These are phyloP conservation scores for Chrysomela aeneicollis DNA, from an alignment of 2,888 invertebrate species.

Conservation along the genomic window DNA sequence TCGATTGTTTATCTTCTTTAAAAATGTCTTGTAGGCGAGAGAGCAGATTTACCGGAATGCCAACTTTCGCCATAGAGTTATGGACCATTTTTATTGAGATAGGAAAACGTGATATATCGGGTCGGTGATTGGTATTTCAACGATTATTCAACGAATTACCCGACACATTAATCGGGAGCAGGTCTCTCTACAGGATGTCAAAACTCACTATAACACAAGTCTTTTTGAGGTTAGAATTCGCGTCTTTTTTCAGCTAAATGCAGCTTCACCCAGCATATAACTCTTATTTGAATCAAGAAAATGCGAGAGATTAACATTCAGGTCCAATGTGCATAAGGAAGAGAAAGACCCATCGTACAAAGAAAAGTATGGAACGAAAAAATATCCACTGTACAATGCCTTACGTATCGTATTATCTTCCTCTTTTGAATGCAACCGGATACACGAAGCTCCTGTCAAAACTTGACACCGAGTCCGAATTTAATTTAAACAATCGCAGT, in stretches of 20 bases:
- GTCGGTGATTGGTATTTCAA: not conserved
- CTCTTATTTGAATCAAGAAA: too few relatives aligned
- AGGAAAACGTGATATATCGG: not conserved
- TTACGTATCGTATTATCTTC: not conserved
- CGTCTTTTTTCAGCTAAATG: too few relatives aligned
- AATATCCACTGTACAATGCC: not conserved
- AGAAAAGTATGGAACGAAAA: not conserved
- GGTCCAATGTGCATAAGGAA: too few relatives aligned
- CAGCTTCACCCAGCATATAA: too few relatives aligned
- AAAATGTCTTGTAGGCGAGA: conserved; percentile 5
- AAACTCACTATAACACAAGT: too few relatives aligned
- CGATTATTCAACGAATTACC: not conserved
- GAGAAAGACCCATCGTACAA: too few relatives aligned
- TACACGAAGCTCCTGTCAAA: conserved; percentile 19
- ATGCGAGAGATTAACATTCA: too few relatives aligned
- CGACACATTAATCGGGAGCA: too few relatives aligned
- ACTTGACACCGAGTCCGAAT: conserved; percentile 29
- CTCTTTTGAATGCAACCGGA: conserved; percentile 23
- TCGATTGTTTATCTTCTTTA: conserved; percentile 7
- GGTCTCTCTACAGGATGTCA: too few relatives aligned
- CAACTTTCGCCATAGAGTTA: not conserved
- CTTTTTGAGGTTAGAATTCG: too few relatives aligned
- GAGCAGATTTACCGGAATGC: conserved; percentile 2
- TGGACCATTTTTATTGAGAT: not conserved
- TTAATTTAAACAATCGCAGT: conserved; percentile 34